Evolutionary conservation across 2,888 invertebrate species (phyloP).

Genomic region (Nycteola revayana): DNA sequence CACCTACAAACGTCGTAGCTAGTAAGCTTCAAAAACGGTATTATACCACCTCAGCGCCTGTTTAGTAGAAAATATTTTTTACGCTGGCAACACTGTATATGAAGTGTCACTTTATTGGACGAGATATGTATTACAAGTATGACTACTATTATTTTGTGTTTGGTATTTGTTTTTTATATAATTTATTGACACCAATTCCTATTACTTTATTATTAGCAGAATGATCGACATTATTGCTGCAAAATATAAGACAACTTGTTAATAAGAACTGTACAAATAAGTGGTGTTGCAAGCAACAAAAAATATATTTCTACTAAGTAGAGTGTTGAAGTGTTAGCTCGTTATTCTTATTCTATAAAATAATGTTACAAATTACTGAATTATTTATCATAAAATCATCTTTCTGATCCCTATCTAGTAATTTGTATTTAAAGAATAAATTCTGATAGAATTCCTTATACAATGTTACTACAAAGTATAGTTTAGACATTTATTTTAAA

Average conservation of each 20-base stretch:
- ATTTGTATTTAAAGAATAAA: slow-evolving; percentile 2
- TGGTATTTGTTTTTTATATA: too few relatives aligned
- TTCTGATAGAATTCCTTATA: background rate
- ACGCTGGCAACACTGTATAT: slow-evolving; percentile 8
- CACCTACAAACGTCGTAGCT: slow-evolving; percentile 12
- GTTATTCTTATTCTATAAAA: slow-evolving; percentile 26
- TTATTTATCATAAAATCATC: slow-evolving; percentile 28
- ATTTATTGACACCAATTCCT: too few relatives aligned
- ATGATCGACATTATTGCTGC: too few relatives aligned
- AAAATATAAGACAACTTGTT: too few relatives aligned
- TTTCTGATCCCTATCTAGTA: slow-evolving; percentile 21
- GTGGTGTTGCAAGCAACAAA: slow-evolving; percentile 12
- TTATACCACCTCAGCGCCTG: slow-evolving; percentile 25
- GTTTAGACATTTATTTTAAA: too few relatives aligned
- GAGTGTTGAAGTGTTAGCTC: slow-evolving; percentile 28
- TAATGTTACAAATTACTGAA: slow-evolving; percentile 21
- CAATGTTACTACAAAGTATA: slow-evolving; percentile 16
- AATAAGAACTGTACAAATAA: too few relatives aligned
- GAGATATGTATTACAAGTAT: too few relatives aligned
- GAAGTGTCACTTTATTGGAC: too few relatives aligned
- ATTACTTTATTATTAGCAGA: too few relatives aligned
- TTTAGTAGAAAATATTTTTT: slow-evolving; percentile 27
- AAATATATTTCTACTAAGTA: slow-evolving; percentile 26
- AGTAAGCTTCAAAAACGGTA: slow-evolving; percentile 31
- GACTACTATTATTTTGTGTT: too few relatives aligned